A percentile compares a stretch with the other conserved stretches of the same genome.
These are phyloP conservation scores for Scatophagus argus DNA, from an alignment of 2,113 vertebrate species.

Conservation along the genomic window DNA sequence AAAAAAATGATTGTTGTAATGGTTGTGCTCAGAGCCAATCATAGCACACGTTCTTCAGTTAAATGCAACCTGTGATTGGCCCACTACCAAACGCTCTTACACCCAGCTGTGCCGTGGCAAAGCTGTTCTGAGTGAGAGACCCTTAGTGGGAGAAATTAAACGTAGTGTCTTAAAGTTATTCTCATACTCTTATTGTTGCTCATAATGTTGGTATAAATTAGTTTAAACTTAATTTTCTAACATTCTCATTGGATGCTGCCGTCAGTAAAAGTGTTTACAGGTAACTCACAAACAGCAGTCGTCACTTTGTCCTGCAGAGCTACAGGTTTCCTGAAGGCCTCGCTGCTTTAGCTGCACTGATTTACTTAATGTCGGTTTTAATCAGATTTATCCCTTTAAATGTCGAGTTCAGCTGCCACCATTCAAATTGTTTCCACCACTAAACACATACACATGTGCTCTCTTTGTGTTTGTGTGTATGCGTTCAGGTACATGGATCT, in stretches of 20 bases:
- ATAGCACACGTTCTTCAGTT: too few relatives aligned
- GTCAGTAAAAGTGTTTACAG: not conserved
- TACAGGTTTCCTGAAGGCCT: not conserved
- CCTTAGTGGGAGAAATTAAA: too few relatives aligned
- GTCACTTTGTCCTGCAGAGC: too few relatives aligned
- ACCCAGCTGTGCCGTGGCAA: too few relatives aligned
- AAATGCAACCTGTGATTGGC: too few relatives aligned
- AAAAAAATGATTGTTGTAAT: too few relatives aligned
- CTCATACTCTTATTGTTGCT: too few relatives aligned
- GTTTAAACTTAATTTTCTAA: not conserved
- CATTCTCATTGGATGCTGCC: not conserved
- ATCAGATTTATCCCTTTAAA: conserved; percentile 19
- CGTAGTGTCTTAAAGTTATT: too few relatives aligned
- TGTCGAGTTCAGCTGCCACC: conserved; percentile 3
- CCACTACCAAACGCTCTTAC: too few relatives aligned
- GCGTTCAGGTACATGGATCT: conserved; percentile 15
- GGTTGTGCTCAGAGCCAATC: too few relatives aligned
- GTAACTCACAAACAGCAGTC: not conserved
- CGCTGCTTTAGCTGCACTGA: not conserved
- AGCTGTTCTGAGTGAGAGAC: too few relatives aligned
- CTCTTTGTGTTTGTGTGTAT: not conserved
- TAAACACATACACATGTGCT: conserved; percentile 21
- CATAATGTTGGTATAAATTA: too few relatives aligned
- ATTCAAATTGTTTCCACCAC: conserved; percentile 35
- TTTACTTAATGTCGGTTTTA: conserved; percentile 37